Evolutionary conservation across 2,113 vertebrate species (phyloP), one percentile per base, ranked within the genome.

Genomic region (Polypterus senegalus): DNA sequence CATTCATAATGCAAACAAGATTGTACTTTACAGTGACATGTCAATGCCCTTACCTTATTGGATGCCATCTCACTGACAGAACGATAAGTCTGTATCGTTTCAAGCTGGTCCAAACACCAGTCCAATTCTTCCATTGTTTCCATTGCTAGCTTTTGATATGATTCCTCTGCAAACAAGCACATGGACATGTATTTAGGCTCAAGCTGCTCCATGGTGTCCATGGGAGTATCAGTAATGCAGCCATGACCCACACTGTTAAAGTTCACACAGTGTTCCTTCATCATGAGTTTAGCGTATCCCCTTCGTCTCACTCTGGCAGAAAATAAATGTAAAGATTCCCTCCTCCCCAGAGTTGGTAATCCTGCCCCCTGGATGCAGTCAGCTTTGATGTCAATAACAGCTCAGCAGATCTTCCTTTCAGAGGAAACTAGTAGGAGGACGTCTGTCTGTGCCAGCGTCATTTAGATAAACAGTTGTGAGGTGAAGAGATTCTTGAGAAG

Each of bases 61-160:
- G 95, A 98, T 72, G 95, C 95, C 95, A 98, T 98, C 86, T 97
- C 95, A 4, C 95, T 97, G 86, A 98, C 95, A 1, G 95, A 98
- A 72, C 95, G 89, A 77, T 97, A 97, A 46, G 94, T 98, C 84
- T 98, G 95, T 74, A 98, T 97, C 70, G 95, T 96, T 81, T 98
- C 93, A 75, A 98, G 89, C 84, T 98, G 95, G 79, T 98, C 94
- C 79, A 98, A 76, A 83, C 95, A 98, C 95, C 95, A 98, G 89
- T 98, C 95, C 80, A 98, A 71, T 78, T 97, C 95, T 79, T 98
- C 94, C 87, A 97, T 85, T 47, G 95, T 98, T 77, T 98, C 95
- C 90, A 91, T 90, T n/a, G 95, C 95, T 84, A 98, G 81, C 74
- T 97, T 98, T 84, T 98, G 95, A 85, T 96, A 97, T 69, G 93